These are phyloP conservation scores for Rhingia rostrata DNA, from an alignment of 2,888 invertebrate species.

Conservation along the genomic window DNA sequence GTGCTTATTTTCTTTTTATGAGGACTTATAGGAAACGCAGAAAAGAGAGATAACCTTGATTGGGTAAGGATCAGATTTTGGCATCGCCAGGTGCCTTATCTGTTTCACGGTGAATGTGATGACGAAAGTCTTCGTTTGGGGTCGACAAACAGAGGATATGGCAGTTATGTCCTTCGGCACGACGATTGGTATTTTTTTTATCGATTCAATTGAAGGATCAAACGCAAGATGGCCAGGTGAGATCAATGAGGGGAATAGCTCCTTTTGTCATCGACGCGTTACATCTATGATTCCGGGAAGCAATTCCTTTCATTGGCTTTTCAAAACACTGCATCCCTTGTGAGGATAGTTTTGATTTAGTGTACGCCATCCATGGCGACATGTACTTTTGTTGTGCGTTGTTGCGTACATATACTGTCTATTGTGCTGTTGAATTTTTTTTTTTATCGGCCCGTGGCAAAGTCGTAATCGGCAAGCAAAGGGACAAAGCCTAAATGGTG, in stretches of 20 bases:
- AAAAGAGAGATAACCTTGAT: constrained; percentile 44
- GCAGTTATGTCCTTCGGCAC: constrained; percentile 9
- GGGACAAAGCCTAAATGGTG: constrained; percentile 27
- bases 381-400: constrained; percentile 5
- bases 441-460: constrained; percentile 69
- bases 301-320: constrained; percentile 71
- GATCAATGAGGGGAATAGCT: constrained; percentile 35
- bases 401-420: neutral
- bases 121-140: neutral
- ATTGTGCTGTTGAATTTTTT: constrained; percentile 51
- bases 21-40: neutral
- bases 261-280: constrained; percentile 42
- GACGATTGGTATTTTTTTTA: neutral
- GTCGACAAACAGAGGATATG: constrained; percentile 10
- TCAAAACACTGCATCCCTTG: constrained; percentile 60
- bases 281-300: constrained; percentile 64
- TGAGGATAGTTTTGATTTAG: constrained; percentile 49
- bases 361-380: neutral
- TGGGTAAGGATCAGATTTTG: constrained; percentile 38
- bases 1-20: constrained; percentile 14
- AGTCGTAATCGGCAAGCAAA: constrained; percentile 40
- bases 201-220: constrained; percentile 42
- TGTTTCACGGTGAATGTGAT: constrained; percentile 38
- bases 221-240: constrained; percentile 58
- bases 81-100: constrained; percentile 58